Evolutionary conservation across 2,888 invertebrate species (phyloP).

Genomic region (Aspidiotus destructor): DNA sequence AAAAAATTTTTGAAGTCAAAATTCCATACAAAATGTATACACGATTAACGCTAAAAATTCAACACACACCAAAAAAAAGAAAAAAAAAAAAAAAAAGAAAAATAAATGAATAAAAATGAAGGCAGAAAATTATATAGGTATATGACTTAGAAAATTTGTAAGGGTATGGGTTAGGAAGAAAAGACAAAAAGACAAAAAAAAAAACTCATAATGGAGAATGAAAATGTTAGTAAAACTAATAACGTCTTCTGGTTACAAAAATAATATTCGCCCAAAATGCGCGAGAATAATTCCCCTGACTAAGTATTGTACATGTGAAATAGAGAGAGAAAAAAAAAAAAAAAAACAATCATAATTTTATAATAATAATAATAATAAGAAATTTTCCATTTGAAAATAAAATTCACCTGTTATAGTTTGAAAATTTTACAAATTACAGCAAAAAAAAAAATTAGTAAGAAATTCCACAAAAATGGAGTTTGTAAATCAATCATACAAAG

Average conservation of each 20-base stretch:
- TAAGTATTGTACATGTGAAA: no score
- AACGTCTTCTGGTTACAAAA: neutral
- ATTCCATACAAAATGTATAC: neutral
- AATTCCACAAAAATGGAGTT: neutral
- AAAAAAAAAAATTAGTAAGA: constrained; percentile 8
- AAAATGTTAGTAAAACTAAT: constrained; percentile 16
- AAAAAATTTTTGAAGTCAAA: neutral
- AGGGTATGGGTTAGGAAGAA: neutral
- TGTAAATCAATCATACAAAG: no score
- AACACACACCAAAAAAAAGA: constrained; percentile 11
- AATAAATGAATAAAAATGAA: constrained; percentile 13
- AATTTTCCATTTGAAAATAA: no score
- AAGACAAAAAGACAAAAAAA: neutral
- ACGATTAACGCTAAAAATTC: constrained; percentile 14
- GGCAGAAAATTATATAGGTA: no score
- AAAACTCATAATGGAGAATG: neutral
- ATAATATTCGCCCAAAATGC: neutral
- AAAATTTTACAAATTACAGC: no score
- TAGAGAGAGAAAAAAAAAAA: no score
- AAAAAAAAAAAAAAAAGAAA: constrained; percentile 9
- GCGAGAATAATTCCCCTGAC: no score
- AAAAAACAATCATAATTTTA: no score
- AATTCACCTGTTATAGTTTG: no score
- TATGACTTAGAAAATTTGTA: no score
- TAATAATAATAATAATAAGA: no score